Conservation (phyloP, 2,888 invertebrate genomes). For the Calameuta pallipes region DNA sequence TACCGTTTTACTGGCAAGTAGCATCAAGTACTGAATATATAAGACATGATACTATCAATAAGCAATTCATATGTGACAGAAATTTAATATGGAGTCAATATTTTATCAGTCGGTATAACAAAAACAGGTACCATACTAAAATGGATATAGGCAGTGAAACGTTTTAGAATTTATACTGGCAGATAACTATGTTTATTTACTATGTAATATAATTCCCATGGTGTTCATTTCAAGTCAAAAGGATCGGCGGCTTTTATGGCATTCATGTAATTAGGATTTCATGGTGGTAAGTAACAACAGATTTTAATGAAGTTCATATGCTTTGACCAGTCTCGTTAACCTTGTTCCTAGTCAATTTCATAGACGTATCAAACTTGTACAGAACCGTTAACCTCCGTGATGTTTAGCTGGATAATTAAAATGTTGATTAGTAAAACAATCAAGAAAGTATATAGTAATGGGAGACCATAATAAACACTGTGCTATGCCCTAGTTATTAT, state of each 20-base stretch:
- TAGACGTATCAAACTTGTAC: background rate
- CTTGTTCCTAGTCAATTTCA: background rate
- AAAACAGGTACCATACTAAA: background rate
- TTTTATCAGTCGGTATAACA: background rate
- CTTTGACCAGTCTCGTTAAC: background rate
- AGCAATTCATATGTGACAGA: background rate
- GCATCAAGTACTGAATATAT: background rate
- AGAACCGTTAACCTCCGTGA: background rate
- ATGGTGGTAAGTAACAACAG: background rate
- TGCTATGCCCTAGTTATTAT: slow-evolving; percentile 20
- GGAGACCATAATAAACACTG: slow-evolving; percentile 25
- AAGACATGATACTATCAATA: background rate
- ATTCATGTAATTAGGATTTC: background rate
- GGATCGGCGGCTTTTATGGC: background rate
- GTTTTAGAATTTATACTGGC: background rate
- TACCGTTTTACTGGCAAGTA: background rate
- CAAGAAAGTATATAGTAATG: slow-evolving; percentile 11
- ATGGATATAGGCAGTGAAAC: background rate
- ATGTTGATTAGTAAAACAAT: slow-evolving; percentile 29
- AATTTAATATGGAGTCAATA: background rate
- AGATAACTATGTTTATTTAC: background rate
- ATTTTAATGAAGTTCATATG: background rate
- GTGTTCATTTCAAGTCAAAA: background rate
- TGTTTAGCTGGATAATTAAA: slow-evolving; percentile 23
- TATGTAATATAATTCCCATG: background rate